These are phyloP conservation scores for Echeneis naucrates DNA, from an alignment of 2,797 vertebrate genomes.

Conservation along the genomic window DNA sequence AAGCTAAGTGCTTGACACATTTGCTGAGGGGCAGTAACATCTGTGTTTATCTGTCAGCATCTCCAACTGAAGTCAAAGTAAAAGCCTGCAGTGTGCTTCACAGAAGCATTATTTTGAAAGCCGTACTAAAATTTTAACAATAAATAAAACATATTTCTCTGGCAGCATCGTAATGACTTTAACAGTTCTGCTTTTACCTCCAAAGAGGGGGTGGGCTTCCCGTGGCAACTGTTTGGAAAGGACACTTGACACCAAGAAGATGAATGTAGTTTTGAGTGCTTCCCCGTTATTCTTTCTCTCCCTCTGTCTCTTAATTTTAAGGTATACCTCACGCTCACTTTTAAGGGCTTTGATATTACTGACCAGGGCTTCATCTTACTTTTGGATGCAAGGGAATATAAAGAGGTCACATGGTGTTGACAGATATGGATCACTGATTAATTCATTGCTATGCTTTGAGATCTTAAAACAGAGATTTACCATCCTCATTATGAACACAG, in stretches of 20 bases:
- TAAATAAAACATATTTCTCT: not conserved
- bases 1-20: conserved; percentile 11
- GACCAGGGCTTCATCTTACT: not conserved
- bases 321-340: not conserved
- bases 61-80: not conserved
- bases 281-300: not conserved
- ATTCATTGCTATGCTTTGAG: not conserved
- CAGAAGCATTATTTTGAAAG: not conserved
- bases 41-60: not conserved
- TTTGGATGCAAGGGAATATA: not conserved
- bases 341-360: not conserved
- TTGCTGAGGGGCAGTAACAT: conserved; percentile 27
- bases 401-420: not conserved
- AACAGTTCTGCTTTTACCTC: conserved; percentile 14
- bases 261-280: conserved; percentile 24
- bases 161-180: conserved; percentile 21
- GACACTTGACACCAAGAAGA: conserved; percentile 36
- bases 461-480: not conserved
- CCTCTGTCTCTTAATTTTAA: not conserved
- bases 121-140: not conserved
- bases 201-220: conserved; percentile 10
- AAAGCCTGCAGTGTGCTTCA: not conserved
- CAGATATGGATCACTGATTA: conserved; percentile 13
- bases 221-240: conserved; percentile 17
- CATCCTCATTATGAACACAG: not conserved